Evolutionary conservation across 1,140 invertebrate genomes (phyloP).

Genomic region (Dermatophagoides farinae): DNA sequence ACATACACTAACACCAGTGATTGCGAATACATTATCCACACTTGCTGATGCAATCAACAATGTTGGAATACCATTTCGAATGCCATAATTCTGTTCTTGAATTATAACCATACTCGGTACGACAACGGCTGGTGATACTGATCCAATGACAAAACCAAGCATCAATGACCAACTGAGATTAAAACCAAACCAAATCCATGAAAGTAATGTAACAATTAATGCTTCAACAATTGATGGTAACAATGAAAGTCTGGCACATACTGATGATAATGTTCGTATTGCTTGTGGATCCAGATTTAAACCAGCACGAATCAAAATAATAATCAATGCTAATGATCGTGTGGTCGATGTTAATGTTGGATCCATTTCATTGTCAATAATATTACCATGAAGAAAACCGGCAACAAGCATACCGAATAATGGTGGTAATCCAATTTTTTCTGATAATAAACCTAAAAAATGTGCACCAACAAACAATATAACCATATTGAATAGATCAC

Average conservation of each 20-base stretch:
- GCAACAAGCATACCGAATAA: conserved; percentile 8
- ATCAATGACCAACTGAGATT: conserved; percentile 72
- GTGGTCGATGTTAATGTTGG: conserved; percentile 17
- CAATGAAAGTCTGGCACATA: conserved; percentile 58
- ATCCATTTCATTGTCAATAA: not conserved
- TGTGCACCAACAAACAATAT: not conserved
- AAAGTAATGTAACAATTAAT: conserved; percentile 38
- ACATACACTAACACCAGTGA: conserved; percentile 71
- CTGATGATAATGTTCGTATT: conserved; percentile 50
- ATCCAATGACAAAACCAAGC: conserved; percentile 60
- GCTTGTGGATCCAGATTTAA: conserved; percentile 69
- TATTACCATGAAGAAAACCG: conserved; percentile 13
- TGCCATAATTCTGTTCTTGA: conserved; percentile 60
- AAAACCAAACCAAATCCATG: conserved; percentile 50
- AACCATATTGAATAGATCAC: not conserved
- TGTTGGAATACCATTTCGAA: conserved; percentile 82
- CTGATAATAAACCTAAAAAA: not conserved
- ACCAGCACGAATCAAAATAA: conserved; percentile 78
- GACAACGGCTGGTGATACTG: conserved; percentile 82
- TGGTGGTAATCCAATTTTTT: not conserved
- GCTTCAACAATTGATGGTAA: conserved; percentile 69
- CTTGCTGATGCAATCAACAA: conserved; percentile 84
- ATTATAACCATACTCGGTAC: conserved; percentile 70
- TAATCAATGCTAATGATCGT: conserved; percentile 69
- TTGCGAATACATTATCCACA: conserved; percentile 57